These are phyloP conservation scores for Cydia strobilella DNA, from an alignment of 1,140 invertebrate species.

Conservation along the genomic window DNA sequence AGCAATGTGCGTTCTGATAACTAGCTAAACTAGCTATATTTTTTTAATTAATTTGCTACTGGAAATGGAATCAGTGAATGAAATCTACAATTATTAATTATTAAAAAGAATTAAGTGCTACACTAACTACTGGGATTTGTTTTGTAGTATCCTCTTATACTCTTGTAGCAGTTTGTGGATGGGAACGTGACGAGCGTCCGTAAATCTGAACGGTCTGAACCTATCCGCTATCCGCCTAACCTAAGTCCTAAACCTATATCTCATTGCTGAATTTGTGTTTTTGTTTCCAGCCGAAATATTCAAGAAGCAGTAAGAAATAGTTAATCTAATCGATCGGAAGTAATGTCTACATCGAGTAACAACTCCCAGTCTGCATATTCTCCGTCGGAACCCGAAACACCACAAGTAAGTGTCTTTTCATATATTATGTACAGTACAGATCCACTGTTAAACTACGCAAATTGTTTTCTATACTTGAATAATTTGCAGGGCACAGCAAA, in stretches of 20 bases:
- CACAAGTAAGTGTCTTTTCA: slow-evolving; percentile 56
- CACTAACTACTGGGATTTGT: too few relatives aligned
- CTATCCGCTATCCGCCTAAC: background rate
- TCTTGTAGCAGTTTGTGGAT: too few relatives aligned
- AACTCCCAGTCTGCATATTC: slow-evolving; percentile 70
- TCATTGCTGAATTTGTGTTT: slow-evolving; percentile 29
- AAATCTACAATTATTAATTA: too few relatives aligned
- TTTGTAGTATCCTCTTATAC: too few relatives aligned
- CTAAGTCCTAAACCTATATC: too few relatives aligned
- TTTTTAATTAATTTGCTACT: too few relatives aligned
- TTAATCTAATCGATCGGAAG: background rate
- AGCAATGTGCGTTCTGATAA: too few relatives aligned
- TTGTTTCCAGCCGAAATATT: slow-evolving; percentile 15
- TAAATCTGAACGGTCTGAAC: background rate
- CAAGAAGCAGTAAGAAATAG: slow-evolving; percentile 29
- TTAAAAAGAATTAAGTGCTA: too few relatives aligned
- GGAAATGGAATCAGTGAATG: too few relatives aligned
- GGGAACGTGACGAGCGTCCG: too few relatives aligned
- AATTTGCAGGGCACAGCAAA: slow-evolving; percentile 57
- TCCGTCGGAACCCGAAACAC: slow-evolving; percentile 67
- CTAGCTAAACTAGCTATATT: too few relatives aligned
- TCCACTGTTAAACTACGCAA: background rate
- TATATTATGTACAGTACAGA: too few relatives aligned
- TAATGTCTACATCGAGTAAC: slow-evolving; percentile 72
- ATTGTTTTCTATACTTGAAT: background rate